Conservation (phyloP, 1,140 invertebrate species). For the Brevipalpus yothersi region DNA sequence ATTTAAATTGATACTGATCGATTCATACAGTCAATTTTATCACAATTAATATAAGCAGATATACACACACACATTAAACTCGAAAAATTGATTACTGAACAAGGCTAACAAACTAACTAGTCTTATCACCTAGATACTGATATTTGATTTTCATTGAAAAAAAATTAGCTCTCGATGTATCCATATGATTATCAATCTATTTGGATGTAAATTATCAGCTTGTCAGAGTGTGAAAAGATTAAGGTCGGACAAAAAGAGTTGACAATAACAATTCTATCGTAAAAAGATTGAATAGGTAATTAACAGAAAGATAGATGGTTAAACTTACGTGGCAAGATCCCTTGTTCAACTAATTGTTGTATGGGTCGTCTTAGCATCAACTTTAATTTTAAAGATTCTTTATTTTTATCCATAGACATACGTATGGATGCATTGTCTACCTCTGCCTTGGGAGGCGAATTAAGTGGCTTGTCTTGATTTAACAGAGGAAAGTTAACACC, state of each 20-base stretch:
- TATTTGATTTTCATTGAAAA: too few relatives aligned
- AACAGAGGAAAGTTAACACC: background rate
- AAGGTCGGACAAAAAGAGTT: background rate
- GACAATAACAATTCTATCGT: constrained; percentile 1
- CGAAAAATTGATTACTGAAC: too few relatives aligned
- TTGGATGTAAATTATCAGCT: background rate
- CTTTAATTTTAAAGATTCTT: constrained; percentile 87
- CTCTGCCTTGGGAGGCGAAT: constrained; percentile 58
- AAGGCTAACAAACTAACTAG: too few relatives aligned
- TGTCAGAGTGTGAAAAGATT: too few relatives aligned
- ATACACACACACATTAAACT: too few relatives aligned
- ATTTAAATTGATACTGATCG: too few relatives aligned
- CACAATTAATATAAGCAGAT: too few relatives aligned
- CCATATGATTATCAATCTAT: background rate
- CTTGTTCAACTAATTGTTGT: constrained; percentile 82
- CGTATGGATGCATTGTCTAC: constrained; percentile 79
- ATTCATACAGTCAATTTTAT: too few relatives aligned
- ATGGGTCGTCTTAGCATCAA: constrained; percentile 76
- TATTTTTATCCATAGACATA: constrained; percentile 79
- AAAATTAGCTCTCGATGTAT: too few relatives aligned
- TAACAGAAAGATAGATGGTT: background rate
- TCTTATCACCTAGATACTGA: too few relatives aligned
- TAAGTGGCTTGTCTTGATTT: background rate
- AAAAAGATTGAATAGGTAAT: background rate
- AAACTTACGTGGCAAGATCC: constrained; percentile 92